phyloP scores from a whole-genome alignment of 2,888 invertebrate species.

The Orthonevra nobilis region DNA sequence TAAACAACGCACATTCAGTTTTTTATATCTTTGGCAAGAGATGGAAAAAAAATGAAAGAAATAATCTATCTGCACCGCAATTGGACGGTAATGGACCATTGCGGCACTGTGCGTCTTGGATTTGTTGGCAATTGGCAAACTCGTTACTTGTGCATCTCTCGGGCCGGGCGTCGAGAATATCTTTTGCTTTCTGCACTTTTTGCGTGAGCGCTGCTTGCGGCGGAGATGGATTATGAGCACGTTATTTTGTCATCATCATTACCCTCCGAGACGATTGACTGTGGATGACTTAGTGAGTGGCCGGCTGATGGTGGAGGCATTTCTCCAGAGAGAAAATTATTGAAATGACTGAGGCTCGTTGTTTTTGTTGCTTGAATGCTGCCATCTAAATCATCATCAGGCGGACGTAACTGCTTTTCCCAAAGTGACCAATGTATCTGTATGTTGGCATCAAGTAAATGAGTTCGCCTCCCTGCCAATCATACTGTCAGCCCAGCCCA shows the following conservation, averaged over 20 bases:
- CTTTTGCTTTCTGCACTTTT: constrained; percentile 15
- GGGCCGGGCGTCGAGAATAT: constrained; percentile 1
- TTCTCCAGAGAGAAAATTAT: constrained; percentile 65
- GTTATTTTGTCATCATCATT: constrained; percentile 70
- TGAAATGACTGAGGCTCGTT: constrained; percentile 48
- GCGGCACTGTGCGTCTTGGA: constrained; percentile 16
- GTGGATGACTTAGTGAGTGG: constrained; percentile 49
- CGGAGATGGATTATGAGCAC: constrained; percentile 70
- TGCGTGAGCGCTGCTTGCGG: constrained; percentile 4
- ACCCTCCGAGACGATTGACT: constrained; percentile 33
- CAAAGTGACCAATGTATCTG: constrained; percentile 47
- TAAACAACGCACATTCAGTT: constrained; percentile 20
- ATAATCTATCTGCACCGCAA: constrained; percentile 34
- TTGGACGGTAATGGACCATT: constrained; percentile 52
- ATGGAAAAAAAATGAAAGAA: constrained; percentile 8
- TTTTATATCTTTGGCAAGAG: constrained; percentile 14
- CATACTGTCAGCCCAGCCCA: constrained; percentile 68
- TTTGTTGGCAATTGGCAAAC: constrained; percentile 42
- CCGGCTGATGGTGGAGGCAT: constrained; percentile 26
- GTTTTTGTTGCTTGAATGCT: constrained; percentile 47
- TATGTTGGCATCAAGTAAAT: constrained; percentile 61
- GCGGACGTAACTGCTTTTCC: constrained; percentile 55
- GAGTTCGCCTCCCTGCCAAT: constrained; percentile 65
- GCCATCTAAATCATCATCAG: constrained; percentile 27
- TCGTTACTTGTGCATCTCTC: constrained; percentile 50